A percentile compares a stretch with the other conserved stretches of the same genome.
Conservation (phyloP, 1,140 invertebrate species). For the Drosophila kepulauana region DNA sequence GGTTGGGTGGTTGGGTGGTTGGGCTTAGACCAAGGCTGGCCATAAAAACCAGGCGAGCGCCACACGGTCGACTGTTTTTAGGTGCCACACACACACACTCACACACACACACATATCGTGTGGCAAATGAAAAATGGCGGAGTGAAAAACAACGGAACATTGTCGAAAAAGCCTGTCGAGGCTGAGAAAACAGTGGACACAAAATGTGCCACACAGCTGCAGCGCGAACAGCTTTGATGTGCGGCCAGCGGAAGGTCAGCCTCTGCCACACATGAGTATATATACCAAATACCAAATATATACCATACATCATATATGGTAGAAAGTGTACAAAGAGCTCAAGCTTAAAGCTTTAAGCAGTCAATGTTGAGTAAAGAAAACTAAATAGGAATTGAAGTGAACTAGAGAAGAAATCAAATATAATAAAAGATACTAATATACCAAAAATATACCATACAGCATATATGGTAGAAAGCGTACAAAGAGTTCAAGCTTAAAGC, state of each 20-base stretch:
- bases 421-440: conserved; percentile 1
- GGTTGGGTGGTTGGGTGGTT: conserved; percentile 24
- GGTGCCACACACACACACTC: conserved; percentile 53
- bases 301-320: too few species aligned
- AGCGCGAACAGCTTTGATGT: conserved; percentile 40
- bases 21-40: conserved; percentile 46
- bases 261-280: conserved; percentile 5
- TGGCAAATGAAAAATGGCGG: conserved; percentile 76
- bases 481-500: too few species aligned
- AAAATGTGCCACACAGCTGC: conserved; percentile 30
- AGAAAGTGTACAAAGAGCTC: not conserved
- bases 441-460: not conserved
- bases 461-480: too few species aligned
- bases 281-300: conserved; percentile 2
- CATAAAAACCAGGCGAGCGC: conserved; percentile 79
- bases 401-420: too few species aligned
- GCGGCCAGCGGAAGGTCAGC: conserved; percentile 51
- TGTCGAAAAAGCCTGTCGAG: conserved; percentile 32
- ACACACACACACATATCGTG: conserved; percentile 1
- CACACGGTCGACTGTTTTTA: conserved; percentile 77
- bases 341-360: not conserved
- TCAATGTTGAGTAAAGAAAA: not conserved
- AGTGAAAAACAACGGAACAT: conserved; percentile 57
- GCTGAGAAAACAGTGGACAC: conserved; percentile 21
- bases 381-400: too few species aligned